Conservation (phyloP, 2,888 invertebrate species). For the Oegoconia quadripuncta region DNA sequence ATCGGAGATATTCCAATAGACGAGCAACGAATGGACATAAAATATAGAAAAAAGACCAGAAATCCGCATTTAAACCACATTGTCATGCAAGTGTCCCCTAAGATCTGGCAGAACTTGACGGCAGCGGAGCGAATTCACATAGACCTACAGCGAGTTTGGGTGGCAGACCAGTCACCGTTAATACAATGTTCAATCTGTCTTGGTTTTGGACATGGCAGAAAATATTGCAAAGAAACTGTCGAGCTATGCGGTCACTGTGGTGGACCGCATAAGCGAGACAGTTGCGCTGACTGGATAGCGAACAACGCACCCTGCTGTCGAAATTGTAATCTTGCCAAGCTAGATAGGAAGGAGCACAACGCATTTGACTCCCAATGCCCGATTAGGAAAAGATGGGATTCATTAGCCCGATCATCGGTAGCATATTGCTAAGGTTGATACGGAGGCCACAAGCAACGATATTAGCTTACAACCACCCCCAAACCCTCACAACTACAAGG, state of each 20-base stretch:
- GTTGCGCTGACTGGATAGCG: background rate
- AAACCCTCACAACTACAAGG: no score
- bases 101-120: conserved; percentile 2
- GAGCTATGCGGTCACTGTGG: conserved; percentile 8
- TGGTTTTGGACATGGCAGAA: conserved; percentile 5
- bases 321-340: conserved; percentile 10
- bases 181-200: conserved; percentile 7
- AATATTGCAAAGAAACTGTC: background rate
- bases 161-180: conserved; percentile 6
- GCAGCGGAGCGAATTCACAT: background rate
- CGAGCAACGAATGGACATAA: background rate
- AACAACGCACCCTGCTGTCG: conserved; percentile 5
- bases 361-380: conserved; percentile 13
- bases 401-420: conserved; percentile 8
- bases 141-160: background rate
- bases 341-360: conserved; percentile 1
- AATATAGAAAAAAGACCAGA: conserved; percentile 9
- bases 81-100: conserved; percentile 11
- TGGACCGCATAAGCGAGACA: background rate
- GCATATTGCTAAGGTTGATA: conserved; percentile 6
- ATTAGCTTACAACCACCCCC: no score
- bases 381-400: conserved; percentile 12
- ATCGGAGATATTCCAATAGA: background rate
- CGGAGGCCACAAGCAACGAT: no score
- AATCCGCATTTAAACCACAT: conserved; percentile 13